Base-by-base conservation (phyloP, 37 sponge, comb jelly and placozoan genomes). In the Agelas oroides region DNA sequence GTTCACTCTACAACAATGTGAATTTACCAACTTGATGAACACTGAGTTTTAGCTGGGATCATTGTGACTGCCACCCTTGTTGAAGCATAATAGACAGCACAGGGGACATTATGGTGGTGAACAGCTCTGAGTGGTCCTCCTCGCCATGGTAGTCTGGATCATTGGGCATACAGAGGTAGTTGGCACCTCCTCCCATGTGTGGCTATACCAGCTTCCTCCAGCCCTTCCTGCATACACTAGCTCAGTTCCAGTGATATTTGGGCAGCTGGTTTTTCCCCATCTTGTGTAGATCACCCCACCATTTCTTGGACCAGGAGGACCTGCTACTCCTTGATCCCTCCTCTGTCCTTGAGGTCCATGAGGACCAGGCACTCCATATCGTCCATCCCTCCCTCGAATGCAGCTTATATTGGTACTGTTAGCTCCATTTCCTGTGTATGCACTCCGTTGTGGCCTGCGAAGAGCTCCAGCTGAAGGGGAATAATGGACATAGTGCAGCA, bases 201-300 rank as follows among this genome's bases (percentile, higher is more conserved):
- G 57, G 31, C 18, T 59, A 37, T 70, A 66, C 18, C 25, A 53
- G 25, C 35, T 86, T 19, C 52, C 46, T 35, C 68, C 78, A 76
- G 71, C 30, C 25, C 30, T 75, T 12, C 86, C 86, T 23, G 36
- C 41, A 27, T 85, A 89, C 56, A 89, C 65, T 1, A 84, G 78
- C 33, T 60, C 64, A 53, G 84, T 55, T 79, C 79, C 90, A 40
- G 41, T 32, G 30, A 27, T 74, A 1, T 13, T 36, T 30, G 84
- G 90, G 53, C 90, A 89, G 23, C 79, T 66, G 13, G 75, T 73
- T 46, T 55, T 77, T 19, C 90, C 90, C 90, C 87, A 89, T 32
- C 84, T 70, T 25, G 79, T 84, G 60, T 89, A 89, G 27, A 30
- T 16, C 56, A 69, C 86, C 1, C 84, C 80, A 39, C 69, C 88